phyloP scores from a whole-genome alignment of 2,797 vertebrate genomes.

The Xenentodon cancila region DNA sequence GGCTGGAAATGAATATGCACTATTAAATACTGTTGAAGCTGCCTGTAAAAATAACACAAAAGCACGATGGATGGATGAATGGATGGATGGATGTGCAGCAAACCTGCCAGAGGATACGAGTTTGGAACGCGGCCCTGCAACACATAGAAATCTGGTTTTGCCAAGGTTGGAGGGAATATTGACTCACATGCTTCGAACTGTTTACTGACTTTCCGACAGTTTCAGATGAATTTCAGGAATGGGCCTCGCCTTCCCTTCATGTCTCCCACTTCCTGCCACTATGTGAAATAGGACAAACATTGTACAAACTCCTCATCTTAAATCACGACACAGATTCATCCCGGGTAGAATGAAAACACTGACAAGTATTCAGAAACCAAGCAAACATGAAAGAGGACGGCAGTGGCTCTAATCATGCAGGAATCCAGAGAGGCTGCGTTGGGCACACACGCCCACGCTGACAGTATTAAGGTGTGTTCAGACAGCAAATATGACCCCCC shows the following conservation, averaged over 20 bases:
- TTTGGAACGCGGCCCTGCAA: conserved; percentile 14
- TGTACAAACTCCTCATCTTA: conserved; percentile 64
- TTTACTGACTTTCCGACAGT: conserved; percentile 67
- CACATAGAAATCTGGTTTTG: conserved; percentile 41
- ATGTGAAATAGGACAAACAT: conserved; percentile 64
- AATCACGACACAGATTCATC: conserved; percentile 22
- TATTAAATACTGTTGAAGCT: conserved; percentile 45
- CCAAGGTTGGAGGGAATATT: conserved; percentile 26
- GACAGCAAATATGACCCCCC: conserved; percentile 4
- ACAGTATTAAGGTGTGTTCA: conserved; percentile 62
- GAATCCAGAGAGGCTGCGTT: conserved; percentile 58
- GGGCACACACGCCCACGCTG: conserved; percentile 35
- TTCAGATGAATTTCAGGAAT: conserved; percentile 80
- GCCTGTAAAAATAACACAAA: conserved; percentile 49
- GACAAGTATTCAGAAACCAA: conserved; percentile 69
- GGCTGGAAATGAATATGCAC: conserved; percentile 62
- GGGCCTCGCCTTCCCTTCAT: conserved; percentile 56
- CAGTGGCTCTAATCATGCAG: conserved; percentile 54
- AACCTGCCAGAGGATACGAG: conserved; percentile 37
- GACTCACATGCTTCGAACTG: conserved; percentile 54
- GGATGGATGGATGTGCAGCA: conserved; percentile 25
- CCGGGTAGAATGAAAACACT: conserved; percentile 52
- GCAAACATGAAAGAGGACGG: conserved; percentile 58
- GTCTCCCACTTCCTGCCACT: conserved; percentile 56
- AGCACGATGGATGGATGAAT: conserved; percentile 27